These are phyloP conservation scores for Origma solitaria DNA, from an alignment of 2,113 vertebrate species.

Conservation along the genomic window DNA sequence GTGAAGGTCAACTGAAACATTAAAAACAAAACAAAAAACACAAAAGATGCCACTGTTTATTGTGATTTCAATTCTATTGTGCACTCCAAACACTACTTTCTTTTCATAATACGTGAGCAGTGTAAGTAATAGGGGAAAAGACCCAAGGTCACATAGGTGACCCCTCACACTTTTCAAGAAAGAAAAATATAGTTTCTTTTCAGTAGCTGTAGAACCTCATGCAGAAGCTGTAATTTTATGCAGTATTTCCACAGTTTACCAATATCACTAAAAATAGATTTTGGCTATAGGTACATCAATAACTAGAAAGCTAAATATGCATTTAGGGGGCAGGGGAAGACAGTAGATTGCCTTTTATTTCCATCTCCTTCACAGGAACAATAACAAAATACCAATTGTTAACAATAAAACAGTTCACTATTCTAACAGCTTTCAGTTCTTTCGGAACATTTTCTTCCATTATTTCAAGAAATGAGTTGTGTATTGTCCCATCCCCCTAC, in stretches of 20 bases:
- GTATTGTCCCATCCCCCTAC: accelerated
- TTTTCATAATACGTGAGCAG: neutral
- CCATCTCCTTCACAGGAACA: neutral
- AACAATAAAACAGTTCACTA: neutral
- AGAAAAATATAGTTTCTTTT: neutral
- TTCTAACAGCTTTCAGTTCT: neutral
- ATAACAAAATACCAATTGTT: neutral
- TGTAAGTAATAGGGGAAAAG: neutral
- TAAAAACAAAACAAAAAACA: neutral
- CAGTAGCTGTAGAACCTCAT: neutral
- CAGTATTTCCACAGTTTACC: neutral
- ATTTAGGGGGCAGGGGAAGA: neutral
- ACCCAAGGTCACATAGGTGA: neutral
- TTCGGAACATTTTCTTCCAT: neutral
- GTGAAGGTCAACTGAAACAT: neutral
- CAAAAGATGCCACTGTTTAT: neutral
- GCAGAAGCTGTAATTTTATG: neutral
- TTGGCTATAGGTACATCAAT: neutral
- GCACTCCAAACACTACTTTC: neutral
- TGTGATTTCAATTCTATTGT: neutral
- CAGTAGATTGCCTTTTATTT: neutral
- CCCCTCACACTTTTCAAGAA: neutral
- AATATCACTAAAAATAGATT: neutral
- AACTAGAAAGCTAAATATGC: neutral
- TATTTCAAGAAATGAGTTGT: neutral